These are phyloP conservation scores for Nothobranchius furzeri DNA, from an alignment of 2,113 vertebrate species.

Conservation along the genomic window DNA sequence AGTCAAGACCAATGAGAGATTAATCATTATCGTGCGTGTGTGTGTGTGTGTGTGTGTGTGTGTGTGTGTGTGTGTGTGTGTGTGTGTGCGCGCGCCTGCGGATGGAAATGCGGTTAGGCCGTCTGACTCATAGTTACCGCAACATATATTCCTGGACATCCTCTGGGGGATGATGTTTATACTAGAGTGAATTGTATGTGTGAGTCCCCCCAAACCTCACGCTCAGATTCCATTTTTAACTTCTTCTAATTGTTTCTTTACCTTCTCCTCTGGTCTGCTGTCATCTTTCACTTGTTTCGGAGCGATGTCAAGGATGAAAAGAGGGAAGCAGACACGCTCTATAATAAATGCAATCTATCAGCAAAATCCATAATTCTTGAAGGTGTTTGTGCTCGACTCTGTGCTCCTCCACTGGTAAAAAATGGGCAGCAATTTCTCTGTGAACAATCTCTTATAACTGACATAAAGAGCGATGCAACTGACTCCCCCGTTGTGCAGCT, in stretches of 20 bases:
- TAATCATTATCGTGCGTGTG: constrained; percentile 51
- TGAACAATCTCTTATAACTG: background rate
- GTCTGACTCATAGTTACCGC: constrained; percentile 61
- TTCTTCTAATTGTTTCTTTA: constrained; percentile 33
- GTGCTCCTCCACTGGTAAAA: background rate
- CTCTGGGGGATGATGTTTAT: constrained; percentile 59
- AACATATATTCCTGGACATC: constrained; percentile 67
- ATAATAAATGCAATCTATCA: background rate
- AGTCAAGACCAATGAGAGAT: constrained; percentile 58
- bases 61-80: constrained; percentile 27
- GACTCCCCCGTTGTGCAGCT: background rate
- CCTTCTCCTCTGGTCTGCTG: constrained; percentile 9
- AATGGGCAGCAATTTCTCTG: background rate
- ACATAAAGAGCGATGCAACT: background rate
- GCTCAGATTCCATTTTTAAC: constrained; percentile 45
- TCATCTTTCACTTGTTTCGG: background rate
- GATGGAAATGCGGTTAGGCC: constrained; percentile 53
- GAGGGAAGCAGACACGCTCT: background rate
- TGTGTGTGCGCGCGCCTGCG: constrained; percentile 39
- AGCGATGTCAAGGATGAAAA: background rate
- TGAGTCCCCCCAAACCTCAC: constrained; percentile 4
- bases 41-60: constrained; percentile 21
- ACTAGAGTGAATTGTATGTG: constrained; percentile 31
- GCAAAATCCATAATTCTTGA: background rate
- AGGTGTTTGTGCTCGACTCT: background rate